Percentiles rank a stretch among this genome's conserved stretches.
phyloP scores from a whole-genome alignment of 2,797 vertebrate genomes.

The Danio albolineatus region DNA sequence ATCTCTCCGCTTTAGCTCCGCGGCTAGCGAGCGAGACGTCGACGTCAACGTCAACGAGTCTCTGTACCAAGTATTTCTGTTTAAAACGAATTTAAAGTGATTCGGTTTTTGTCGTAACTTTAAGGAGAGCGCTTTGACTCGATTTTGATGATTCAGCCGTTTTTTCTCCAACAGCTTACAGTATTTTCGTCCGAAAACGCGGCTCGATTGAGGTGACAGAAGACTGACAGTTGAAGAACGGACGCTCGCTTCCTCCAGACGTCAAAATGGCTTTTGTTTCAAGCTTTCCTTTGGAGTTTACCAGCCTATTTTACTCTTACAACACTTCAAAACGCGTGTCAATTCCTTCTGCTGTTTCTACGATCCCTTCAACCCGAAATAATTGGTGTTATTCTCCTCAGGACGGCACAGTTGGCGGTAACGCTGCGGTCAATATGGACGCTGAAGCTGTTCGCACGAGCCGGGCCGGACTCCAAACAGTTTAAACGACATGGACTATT shows the following conservation, averaged over 20 bases:
- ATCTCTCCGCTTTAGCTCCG: slow-evolving; percentile 64
- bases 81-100: background rate
- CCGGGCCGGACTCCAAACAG: background rate
- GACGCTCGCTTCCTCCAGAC: background rate
- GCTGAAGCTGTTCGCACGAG: slow-evolving; percentile 55
- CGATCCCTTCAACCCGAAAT: slow-evolving; percentile 62
- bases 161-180: background rate
- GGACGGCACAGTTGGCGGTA: slow-evolving; percentile 52
- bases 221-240: slow-evolving; percentile 33
- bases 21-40: slow-evolving; percentile 39
- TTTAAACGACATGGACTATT: slow-evolving; percentile 56
- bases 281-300: slow-evolving; percentile 30
- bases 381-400: slow-evolving; percentile 62
- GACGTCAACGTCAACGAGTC: slow-evolving; percentile 23
- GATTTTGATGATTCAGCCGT: background rate
- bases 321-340: background rate
- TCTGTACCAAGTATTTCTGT: background rate
- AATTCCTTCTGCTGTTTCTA: slow-evolving; percentile 38
- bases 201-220: slow-evolving; percentile 16
- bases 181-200: slow-evolving; percentile 21
- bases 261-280: slow-evolving; percentile 69
- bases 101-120: background rate
- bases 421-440: slow-evolving; percentile 58
- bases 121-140: background rate
- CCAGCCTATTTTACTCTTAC: slow-evolving; percentile 7